These are phyloP conservation scores for Variabilichromis moorii DNA, from an alignment of 2,113 vertebrate species.

Conservation along the genomic window DNA sequence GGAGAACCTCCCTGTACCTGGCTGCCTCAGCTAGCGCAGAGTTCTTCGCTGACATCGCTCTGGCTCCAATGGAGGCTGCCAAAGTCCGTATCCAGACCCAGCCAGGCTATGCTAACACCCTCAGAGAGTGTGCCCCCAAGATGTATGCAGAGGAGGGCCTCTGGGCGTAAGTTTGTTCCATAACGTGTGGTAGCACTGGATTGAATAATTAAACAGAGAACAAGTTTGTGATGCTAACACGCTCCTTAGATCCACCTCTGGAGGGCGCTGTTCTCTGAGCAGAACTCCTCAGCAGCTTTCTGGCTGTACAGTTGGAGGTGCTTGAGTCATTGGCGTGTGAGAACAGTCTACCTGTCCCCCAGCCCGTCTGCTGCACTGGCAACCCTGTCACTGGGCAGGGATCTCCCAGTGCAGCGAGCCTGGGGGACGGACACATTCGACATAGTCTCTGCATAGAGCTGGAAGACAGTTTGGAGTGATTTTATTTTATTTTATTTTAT, in stretches of 20 bases:
- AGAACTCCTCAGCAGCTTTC: conserved; percentile 79
- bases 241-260: conserved; percentile 97
- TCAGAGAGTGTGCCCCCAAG: conserved; percentile 89
- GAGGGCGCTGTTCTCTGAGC: conserved; percentile 73
- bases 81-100: conserved; percentile 98
- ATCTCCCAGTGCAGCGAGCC: conserved; percentile 29
- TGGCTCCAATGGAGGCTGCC: conserved; percentile 98
- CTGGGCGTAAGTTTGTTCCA: conserved; percentile 84
- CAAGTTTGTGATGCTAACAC: conserved; percentile 52
- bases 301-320: conserved; percentile 90
- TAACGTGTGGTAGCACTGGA: not conserved
- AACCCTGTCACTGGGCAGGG: conserved; percentile 1
- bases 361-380: conserved; percentile 58
- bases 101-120: conserved; percentile 92
- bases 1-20: conserved; percentile 94
- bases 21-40: conserved; percentile 98
- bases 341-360: conserved; percentile 82
- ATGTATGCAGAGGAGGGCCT: conserved; percentile 94
- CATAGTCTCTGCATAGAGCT: not conserved
- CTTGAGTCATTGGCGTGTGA: conserved; percentile 98
- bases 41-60: conserved; percentile 97
- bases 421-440: conserved; percentile 31
- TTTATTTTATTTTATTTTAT: accelerated
- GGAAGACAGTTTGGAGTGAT: not conserved
- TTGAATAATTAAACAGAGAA: not conserved